Evolutionary conservation across 1,140 invertebrate genomes (phyloP).

Genomic region (Scaptomyza montana): DNA sequence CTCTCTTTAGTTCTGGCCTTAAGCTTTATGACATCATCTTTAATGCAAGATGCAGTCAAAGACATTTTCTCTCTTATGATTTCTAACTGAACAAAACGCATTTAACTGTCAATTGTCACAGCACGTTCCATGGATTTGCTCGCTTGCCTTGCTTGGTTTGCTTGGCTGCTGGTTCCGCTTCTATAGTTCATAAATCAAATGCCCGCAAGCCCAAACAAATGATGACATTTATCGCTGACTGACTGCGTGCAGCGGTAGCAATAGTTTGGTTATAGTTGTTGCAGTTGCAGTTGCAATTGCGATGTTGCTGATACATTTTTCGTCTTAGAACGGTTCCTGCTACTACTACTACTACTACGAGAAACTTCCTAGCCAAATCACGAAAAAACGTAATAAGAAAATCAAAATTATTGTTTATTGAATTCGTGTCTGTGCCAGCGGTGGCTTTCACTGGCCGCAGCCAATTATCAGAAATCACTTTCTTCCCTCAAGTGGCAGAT

Average conservation of each 20-base stretch:
- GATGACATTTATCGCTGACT: constrained; percentile 31
- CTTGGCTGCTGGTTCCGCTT: constrained; percentile 36
- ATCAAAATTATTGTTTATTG: constrained; percentile 5
- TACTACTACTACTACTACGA: not conserved
- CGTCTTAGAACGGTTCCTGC: constrained; percentile 41
- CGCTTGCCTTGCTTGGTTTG: constrained; percentile 6
- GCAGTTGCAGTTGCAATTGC: constrained; percentile 4
- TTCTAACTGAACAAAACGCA: constrained; percentile 50
- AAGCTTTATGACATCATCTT: constrained; percentile 19
- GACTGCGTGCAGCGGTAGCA: constrained; percentile 30
- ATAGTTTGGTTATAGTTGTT: constrained; percentile 12
- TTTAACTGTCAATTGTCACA: constrained; percentile 73
- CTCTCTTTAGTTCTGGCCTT: constrained; percentile 10
- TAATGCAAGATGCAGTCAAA: constrained; percentile 20
- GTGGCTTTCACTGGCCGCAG: constrained; percentile 62
- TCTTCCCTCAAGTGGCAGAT: constrained; percentile 44
- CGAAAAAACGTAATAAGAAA: not conserved
- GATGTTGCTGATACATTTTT: not conserved
- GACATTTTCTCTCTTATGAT: not conserved
- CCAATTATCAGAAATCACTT: constrained; percentile 62
- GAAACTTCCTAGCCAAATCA: not conserved
- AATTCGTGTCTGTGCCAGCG: constrained; percentile 50
- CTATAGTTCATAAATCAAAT: constrained; percentile 43
- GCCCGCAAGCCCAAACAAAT: constrained; percentile 51
- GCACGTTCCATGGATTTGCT: constrained; percentile 26